Percentiles rank a stretch among this genome's conserved stretches.
Evolutionary conservation across 2,797 vertebrate species (phyloP).

Genomic region (Rhabdophis nuchalis): DNA sequence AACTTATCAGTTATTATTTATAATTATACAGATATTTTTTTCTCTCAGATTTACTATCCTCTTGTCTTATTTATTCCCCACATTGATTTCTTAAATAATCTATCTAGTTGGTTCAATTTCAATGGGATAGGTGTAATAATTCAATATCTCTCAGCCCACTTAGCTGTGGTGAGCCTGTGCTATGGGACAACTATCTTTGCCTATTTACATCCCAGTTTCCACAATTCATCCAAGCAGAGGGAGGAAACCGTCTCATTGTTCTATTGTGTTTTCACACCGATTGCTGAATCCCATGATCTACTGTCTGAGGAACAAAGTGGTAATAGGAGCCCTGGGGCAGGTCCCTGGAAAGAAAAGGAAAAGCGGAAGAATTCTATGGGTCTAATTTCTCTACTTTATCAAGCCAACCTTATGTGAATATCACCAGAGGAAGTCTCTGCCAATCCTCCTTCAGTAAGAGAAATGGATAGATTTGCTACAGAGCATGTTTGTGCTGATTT

Average conservation of each 20-base stretch:
- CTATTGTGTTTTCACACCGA: background rate
- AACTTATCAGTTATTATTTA: no score
- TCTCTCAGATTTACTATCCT: no score
- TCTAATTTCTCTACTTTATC: background rate
- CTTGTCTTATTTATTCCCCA: no score
- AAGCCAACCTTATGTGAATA: background rate
- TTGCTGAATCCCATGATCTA: conserved; percentile 13
- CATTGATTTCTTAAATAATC: no score
- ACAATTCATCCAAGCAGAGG: background rate
- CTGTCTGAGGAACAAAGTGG: background rate
- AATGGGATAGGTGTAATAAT: background rate
- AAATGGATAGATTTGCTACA: background rate
- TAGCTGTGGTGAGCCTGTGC: background rate
- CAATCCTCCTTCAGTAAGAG: background rate
- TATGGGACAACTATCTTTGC: conserved; percentile 1
- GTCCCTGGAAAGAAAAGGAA: background rate
- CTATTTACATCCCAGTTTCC: background rate
- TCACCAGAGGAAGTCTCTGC: background rate
- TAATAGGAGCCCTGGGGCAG: background rate
- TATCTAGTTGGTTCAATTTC: no score
- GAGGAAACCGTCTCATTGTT: background rate
- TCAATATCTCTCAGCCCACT: background rate
- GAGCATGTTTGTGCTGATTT: background rate
- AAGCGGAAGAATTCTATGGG: background rate
- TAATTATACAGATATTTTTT: no score